Conservation (phyloP, 2,888 invertebrate species). For the Neoaliturus tenellus region DNA sequence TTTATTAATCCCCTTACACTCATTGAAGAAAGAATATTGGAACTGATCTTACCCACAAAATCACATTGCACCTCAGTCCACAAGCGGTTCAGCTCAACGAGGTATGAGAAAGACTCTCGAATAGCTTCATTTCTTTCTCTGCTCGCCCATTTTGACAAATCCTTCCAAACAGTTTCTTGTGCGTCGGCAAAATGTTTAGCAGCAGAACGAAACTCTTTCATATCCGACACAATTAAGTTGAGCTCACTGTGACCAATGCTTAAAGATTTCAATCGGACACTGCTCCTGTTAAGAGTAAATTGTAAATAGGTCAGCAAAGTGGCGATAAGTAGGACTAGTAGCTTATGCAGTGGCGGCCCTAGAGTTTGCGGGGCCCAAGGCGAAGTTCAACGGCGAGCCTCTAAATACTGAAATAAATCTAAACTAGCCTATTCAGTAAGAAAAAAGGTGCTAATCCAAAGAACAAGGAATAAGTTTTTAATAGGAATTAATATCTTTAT, state of each 20-base stretch:
- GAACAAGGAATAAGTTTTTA: neutral
- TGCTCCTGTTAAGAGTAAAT: conserved; percentile 69
- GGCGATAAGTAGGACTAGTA: neutral
- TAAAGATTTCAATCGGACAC: conserved; percentile 65
- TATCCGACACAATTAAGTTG: conserved; percentile 73
- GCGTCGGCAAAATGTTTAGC: conserved; percentile 73
- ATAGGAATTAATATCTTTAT: too few species aligned
- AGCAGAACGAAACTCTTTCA: conserved; percentile 72
- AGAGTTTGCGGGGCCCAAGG: too few species aligned
- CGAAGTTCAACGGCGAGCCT: neutral
- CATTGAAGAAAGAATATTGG: too few species aligned
- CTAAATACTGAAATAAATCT: neutral
- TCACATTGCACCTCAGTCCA: conserved; percentile 74
- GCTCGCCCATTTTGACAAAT: conserved; percentile 73
- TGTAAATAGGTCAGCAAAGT: neutral
- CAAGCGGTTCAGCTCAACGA: conserved; percentile 72
- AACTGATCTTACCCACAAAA: conserved; percentile 72
- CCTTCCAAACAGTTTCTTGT: conserved; percentile 72
- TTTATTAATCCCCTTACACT: too few species aligned
- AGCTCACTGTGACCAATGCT: conserved; percentile 72
- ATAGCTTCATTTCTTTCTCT: conserved; percentile 73
- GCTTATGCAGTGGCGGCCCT: neutral
- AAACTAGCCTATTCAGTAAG: neutral
- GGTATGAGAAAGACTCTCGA: conserved; percentile 72
- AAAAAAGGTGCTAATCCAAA: neutral